These are phyloP conservation scores for Capreolus pygargus DNA, from an alignment of 2,113 vertebrate genomes.

Conservation along the genomic window DNA sequence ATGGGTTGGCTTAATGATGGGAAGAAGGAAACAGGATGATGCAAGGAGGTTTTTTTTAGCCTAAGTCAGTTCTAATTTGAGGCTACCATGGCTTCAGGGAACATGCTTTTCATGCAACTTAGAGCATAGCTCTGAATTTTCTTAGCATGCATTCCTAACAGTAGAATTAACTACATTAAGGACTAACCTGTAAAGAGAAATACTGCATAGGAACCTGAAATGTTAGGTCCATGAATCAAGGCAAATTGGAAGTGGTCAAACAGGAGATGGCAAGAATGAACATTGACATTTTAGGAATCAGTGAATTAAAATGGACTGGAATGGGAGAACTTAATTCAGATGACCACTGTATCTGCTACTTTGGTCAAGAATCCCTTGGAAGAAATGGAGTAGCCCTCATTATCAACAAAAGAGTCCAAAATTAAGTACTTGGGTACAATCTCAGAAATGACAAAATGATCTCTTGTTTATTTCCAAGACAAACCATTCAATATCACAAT, in stretches of 20 bases:
- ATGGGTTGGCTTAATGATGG: not conserved
- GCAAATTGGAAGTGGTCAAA: not conserved
- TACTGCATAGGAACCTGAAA: not conserved
- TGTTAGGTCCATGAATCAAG: not conserved
- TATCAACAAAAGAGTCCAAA: not conserved
- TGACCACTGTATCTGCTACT: not conserved
- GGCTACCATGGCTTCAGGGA: not conserved
- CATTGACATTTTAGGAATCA: not conserved
- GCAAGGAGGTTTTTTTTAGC: not conserved
- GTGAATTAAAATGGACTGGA: not conserved
- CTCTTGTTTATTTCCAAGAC: not conserved
- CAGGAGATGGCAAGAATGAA: not conserved
- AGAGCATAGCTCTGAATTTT: not conserved
- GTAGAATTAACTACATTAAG: not conserved
- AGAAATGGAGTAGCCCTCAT: not conserved
- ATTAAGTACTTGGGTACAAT: not conserved
- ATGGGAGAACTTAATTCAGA: not conserved
- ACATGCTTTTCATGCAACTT: not conserved
- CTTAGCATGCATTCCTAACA: not conserved
- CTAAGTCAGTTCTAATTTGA: not conserved
- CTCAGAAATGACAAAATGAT: not conserved
- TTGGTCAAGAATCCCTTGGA: not conserved
- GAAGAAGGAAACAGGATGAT: not conserved
- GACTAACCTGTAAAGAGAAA: not conserved
- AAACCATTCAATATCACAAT: not conserved